Evolutionary conservation across 2,113 vertebrate genomes (phyloP), one percentile per base, ranked within the genome.

Genomic region (Elephantulus edwardii): DNA sequence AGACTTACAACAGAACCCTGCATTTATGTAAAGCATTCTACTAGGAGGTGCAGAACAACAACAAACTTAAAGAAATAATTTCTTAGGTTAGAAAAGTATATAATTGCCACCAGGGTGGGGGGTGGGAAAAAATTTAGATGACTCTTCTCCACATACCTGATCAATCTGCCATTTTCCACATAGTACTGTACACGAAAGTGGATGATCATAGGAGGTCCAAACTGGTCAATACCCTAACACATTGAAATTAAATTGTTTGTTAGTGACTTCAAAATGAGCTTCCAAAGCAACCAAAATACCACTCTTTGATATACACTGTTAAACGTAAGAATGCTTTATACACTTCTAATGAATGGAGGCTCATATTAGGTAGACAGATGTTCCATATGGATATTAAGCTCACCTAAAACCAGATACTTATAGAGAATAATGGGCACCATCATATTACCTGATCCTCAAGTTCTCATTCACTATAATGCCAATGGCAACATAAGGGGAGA

Each of bases 111-210:
- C n/a, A n/a, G n/a, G n/a, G n/a, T n/a, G n/a, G n/a, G n/a, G 1
- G 1, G n/a, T 22, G 66, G 8, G 46, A 48, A 30, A 3, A 35
- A 33, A 19, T n/a, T 12, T 8, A 6, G 64, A 82, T 5, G 10
- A 13, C 35, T 79, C 12, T 35, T 58, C 71, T 26, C 35, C 0
- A 89, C 96, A 96, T 94, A 98, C 99, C 99, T 99, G 97, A 99
- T 99, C 90, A 99, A 94, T 78, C 98, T 97, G 54, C 99, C 99
- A 20, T 99, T 99, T 96, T 99, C 99, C 90, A 99, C 99, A 3
- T 99, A 99, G 97, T 99, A 99, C 97, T 99, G 99, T 93, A 99
- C 99, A 92, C 99, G 98, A 97, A 99, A 99, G 97, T 99, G 99
- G 94, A 99, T 98, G 95, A 99, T 99, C 99, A 99, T 99, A 0